A percentile compares a stretch with the other conserved stretches of the same genome.
These are phyloP conservation scores for Drosophila lacertosa DNA, from an alignment of 1,140 invertebrate genomes.

Conservation along the genomic window DNA sequence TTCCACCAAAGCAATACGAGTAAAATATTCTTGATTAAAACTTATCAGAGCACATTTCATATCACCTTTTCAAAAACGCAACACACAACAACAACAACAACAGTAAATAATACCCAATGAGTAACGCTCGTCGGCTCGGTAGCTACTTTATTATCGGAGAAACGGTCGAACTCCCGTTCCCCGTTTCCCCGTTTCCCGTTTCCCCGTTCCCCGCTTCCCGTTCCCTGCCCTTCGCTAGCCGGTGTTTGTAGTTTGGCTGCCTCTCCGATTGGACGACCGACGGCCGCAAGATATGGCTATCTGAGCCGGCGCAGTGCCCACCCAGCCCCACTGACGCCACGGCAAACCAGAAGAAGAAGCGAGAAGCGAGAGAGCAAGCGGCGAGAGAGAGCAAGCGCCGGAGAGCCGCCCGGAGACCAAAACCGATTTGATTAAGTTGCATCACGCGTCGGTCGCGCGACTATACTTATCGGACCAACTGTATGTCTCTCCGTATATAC, in stretches of 20 bases:
- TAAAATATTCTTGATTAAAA: slow-evolving; percentile 83
- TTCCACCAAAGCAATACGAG: slow-evolving; percentile 77
- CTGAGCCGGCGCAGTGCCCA: slow-evolving; percentile 40
- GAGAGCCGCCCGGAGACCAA: slow-evolving; percentile 36
- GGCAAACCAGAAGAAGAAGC: slow-evolving; percentile 4
- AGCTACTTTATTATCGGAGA: slow-evolving; percentile 69
- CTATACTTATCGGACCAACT: slow-evolving; percentile 71
- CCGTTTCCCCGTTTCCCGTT: background rate
- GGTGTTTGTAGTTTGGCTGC: slow-evolving; percentile 65
- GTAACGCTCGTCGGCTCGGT: slow-evolving; percentile 61
- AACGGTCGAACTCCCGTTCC: slow-evolving; percentile 76
- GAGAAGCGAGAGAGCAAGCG: slow-evolving; percentile 1
- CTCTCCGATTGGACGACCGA: slow-evolving; percentile 59
- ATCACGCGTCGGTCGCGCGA: slow-evolving; percentile 69
- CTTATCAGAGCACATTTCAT: slow-evolving; percentile 83
- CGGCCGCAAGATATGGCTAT: slow-evolving; percentile 70
- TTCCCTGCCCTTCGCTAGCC: slow-evolving; percentile 4
- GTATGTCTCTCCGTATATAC: slow-evolving; percentile 28
- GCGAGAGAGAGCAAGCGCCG: slow-evolving; percentile 15
- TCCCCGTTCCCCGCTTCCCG: background rate
- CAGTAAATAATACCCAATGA: slow-evolving; percentile 43
- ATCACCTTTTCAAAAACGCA: slow-evolving; percentile 83
- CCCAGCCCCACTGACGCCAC: slow-evolving; percentile 64
- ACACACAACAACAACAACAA: slow-evolving; percentile 47
- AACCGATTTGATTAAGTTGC: slow-evolving; percentile 76